Evolutionary conservation across 2,888 invertebrate species (phyloP), one percentile per base, ranked within the genome.

Genomic region (Acleris sparsana): DNA sequence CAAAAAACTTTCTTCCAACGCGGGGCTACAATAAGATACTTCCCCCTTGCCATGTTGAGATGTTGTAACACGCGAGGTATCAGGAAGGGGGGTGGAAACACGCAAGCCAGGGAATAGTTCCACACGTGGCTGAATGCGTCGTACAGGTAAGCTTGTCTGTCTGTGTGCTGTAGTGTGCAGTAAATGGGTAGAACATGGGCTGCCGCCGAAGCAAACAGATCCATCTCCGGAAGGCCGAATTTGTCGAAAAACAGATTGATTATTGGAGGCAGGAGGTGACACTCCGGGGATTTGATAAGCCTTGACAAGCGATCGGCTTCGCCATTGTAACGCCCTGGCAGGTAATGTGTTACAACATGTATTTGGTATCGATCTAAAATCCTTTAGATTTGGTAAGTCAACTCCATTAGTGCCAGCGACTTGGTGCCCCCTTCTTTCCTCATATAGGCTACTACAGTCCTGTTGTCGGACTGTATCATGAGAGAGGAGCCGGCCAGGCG

Each of bases 51-150:
- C 49, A 13, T 9, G 20, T 49, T 49, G 11, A 69, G 63, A 49
- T 67, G 63, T 6, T 67, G 63, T 6, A 67, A 46, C 0, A 69
- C 62, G 5, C 60, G 53, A 7, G 67, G 67, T 4, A 69, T 48
- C n/a, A 70, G 56, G 13, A 43, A 51, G 6, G 67, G 65, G 3
- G 64, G 64, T 11, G 20, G 20, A 20, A 67, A 69, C 18, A 63
- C 51, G 65, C 68, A 68, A 1, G 65, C 68, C 1, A 68, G 59
- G 9, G 48, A 7, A 43, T 49, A 69, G 20, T 67, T 25, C 62
- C 67, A 69, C 6, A 29, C 46, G 11, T 18, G 58, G 16, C 62
- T 69, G 52, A 69, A 55, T 9, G 49, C 49, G 5, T 49, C 49
- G 49, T 11, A 49, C 2, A 49, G 49, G 20, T 9, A 5, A 11